phyloP scores from a whole-genome alignment of 1,140 invertebrate species.

The Coboldia fuscipes region DNA sequence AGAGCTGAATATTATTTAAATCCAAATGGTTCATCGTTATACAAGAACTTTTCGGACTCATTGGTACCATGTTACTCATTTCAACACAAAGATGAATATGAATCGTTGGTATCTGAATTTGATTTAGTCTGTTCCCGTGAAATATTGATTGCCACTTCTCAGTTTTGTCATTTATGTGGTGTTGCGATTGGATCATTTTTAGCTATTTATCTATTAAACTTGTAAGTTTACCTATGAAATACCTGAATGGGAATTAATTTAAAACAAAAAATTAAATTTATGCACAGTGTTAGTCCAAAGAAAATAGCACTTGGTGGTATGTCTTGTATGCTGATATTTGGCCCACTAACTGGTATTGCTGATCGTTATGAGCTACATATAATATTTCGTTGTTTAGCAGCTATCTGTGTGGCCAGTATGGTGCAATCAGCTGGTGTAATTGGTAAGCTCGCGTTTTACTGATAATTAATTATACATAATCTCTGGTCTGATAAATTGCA shows the following conservation, averaged over 20 bases:
- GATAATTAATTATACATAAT: too few species aligned
- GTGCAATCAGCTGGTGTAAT: conserved; percentile 21
- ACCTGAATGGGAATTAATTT: not conserved
- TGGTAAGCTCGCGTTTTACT: too few species aligned
- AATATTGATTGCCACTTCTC: conserved; percentile 22
- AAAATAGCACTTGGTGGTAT: conserved; percentile 22
- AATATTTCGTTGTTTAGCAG: conserved; percentile 20
- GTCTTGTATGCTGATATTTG: conserved; percentile 20
- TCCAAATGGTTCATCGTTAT: conserved; percentile 13
- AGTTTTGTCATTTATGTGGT: conserved; percentile 23
- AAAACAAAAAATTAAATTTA: not conserved
- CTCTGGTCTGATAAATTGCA: too few species aligned
- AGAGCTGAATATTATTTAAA: conserved; percentile 16
- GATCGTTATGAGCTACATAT: conserved; percentile 21
- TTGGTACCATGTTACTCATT: not conserved
- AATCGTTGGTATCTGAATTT: conserved; percentile 19
- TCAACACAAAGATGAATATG: conserved; percentile 6
- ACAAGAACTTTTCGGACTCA: conserved; percentile 11
- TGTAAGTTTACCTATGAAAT: not conserved
- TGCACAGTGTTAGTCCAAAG: conserved; percentile 17
- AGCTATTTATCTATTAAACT: too few species aligned
- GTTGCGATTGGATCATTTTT: too few species aligned
- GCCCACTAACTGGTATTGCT: conserved; percentile 19
- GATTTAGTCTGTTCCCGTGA: conserved; percentile 21
- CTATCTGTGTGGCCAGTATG: conserved; percentile 22